phyloP scores from a whole-genome alignment of 2,797 vertebrate species.

The Melanogrammus aeglefinus region DNA sequence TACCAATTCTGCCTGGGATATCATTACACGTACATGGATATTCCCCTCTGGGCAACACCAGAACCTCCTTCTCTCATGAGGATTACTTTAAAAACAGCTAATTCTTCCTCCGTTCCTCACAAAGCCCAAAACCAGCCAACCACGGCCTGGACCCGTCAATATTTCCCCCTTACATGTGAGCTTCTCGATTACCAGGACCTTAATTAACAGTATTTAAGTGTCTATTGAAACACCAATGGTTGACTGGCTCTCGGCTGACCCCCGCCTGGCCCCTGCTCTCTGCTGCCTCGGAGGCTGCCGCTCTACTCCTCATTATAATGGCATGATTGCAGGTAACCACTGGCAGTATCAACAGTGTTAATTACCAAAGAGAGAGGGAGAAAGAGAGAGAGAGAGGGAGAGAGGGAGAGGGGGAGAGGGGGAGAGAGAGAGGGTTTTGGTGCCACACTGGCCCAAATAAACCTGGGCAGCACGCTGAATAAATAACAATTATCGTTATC shows the following conservation, averaged over 20 bases:
- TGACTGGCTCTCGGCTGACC: slow-evolving; percentile 73
- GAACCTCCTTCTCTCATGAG: slow-evolving; percentile 24
- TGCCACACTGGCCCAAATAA: slow-evolving; percentile 70
- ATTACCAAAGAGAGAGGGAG: slow-evolving; percentile 70
- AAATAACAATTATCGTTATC: slow-evolving; percentile 76
- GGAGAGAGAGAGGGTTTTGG: slow-evolving; percentile 47
- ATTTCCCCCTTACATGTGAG: background rate
- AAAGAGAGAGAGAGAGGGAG: too few relatives aligned
- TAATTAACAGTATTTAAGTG: slow-evolving; percentile 82
- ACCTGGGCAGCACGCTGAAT: slow-evolving; percentile 61
- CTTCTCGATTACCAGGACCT: slow-evolving; percentile 68
- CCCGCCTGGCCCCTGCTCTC: slow-evolving; percentile 57
- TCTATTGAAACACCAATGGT: slow-evolving; percentile 79
- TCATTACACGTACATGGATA: slow-evolving; percentile 61
- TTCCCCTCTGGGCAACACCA: slow-evolving; percentile 64
- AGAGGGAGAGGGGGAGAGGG: too few relatives aligned
- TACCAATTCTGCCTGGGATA: slow-evolving; percentile 65
- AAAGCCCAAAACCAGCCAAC: too few relatives aligned
- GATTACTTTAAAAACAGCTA: too few relatives aligned
- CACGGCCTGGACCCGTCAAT: too few relatives aligned
- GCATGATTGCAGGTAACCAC: slow-evolving; percentile 79
- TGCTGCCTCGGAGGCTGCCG: slow-evolving; percentile 28
- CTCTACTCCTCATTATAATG: slow-evolving; percentile 76
- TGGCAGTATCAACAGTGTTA: slow-evolving; percentile 74
- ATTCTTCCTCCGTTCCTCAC: too few relatives aligned